These are phyloP conservation scores for Drosophila infuscata DNA, from an alignment of 2,888 invertebrate genomes.

Conservation along the genomic window DNA sequence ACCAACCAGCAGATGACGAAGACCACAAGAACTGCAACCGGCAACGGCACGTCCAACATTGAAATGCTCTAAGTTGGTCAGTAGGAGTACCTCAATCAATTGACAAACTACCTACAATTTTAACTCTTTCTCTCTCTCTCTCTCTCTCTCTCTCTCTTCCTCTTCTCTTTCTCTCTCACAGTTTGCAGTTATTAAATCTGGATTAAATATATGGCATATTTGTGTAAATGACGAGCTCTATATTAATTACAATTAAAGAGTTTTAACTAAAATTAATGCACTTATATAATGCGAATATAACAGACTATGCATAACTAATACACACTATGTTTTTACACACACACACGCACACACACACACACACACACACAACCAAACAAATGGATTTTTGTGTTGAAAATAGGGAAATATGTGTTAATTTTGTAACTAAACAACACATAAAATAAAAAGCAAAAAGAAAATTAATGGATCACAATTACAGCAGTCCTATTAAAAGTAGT, in stretches of 20 bases:
- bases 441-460: neutral
- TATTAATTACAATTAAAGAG: constrained; percentile 14
- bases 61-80: constrained; percentile 84
- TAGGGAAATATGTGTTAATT: too few species aligned
- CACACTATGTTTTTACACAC: neutral
- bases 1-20: constrained; percentile 86
- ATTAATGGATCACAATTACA: neutral
- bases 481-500: neutral
- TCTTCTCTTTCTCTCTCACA: constrained; percentile 1
- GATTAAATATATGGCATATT: constrained; percentile 14
- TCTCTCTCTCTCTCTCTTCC: neutral
- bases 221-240: constrained; percentile 26
- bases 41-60: constrained; percentile 87
- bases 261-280: constrained; percentile 50
- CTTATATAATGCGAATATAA: constrained; percentile 34
- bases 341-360: neutral
- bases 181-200: constrained; percentile 16
- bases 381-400: neutral
- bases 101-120: neutral
- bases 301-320: constrained; percentile 29
- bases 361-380: neutral
- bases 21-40: constrained; percentile 88
- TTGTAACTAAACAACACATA: neutral
- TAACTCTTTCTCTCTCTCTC: neutral
- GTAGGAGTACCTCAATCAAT: neutral